These are phyloP conservation scores for Nematolebias whitei DNA, from an alignment of 2,113 vertebrate genomes.

Conservation along the genomic window DNA sequence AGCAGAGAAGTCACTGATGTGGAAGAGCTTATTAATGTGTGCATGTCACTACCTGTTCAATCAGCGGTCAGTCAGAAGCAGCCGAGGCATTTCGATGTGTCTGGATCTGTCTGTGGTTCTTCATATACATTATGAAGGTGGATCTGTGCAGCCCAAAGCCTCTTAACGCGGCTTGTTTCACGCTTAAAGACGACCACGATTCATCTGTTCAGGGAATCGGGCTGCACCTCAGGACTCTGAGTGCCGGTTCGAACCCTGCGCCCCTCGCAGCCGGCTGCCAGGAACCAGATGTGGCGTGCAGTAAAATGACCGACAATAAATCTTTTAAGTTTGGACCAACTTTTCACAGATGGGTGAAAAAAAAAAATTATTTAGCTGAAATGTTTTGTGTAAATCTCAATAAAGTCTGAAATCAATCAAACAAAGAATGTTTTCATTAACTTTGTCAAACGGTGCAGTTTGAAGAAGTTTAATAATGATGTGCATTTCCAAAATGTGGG, in stretches of 20 bases:
- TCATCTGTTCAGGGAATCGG: neutral
- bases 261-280: neutral
- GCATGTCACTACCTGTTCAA: neutral
- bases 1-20: slow-evolving; percentile 9
- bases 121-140: too few species aligned
- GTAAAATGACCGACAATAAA: neutral
- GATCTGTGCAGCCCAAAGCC: neutral
- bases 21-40: slow-evolving; percentile 18
- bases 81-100: slow-evolving; percentile 22
- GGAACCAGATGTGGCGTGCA: neutral
- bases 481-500: too few species aligned
- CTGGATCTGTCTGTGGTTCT: slow-evolving; percentile 14
- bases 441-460: too few species aligned
- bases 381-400: too few species aligned
- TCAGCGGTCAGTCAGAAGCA: neutral
- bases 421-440: too few species aligned
- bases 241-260: neutral
- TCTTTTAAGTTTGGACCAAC: neutral
- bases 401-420: too few species aligned
- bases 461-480: too few species aligned
- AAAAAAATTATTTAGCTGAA: too few species aligned
- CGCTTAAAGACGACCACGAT: neutral
- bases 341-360: too few species aligned
- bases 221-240: neutral
- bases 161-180: neutral